Conservation (phyloP, 2,113 vertebrate genomes). For the Parus major region DNA sequence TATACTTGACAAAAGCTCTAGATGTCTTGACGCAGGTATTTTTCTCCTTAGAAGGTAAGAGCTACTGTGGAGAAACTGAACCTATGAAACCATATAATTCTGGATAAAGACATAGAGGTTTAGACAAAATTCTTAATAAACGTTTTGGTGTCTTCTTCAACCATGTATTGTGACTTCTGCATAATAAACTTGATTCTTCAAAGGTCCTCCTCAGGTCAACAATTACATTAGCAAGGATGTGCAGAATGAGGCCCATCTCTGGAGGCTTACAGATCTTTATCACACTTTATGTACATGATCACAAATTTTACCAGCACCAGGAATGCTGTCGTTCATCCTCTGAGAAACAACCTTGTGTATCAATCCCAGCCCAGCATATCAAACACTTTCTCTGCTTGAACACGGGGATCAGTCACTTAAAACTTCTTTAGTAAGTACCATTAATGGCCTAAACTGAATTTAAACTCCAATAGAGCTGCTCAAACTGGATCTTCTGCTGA, state of each 20-base stretch:
- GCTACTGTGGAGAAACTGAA: not conserved
- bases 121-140: not conserved
- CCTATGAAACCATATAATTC: not conserved
- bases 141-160: not conserved
- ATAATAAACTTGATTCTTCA: not conserved
- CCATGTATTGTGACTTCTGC: not conserved
- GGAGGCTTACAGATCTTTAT: not conserved
- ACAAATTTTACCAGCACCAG: not conserved
- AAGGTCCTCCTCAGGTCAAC: not conserved
- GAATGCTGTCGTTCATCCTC: not conserved
- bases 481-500: not conserved
- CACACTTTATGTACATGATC: not conserved
- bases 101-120: not conserved
- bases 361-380: not conserved
- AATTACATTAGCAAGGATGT: not conserved
- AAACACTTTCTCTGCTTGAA: not conserved
- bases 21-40: not conserved
- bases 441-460: not conserved
- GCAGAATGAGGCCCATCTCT: not conserved
- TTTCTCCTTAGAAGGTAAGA: not conserved
- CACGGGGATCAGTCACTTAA: not conserved
- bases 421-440: not conserved
- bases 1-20: not conserved
- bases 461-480: not conserved
- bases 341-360: not conserved